Conservation (phyloP, 2,113 vertebrate species). For the Limnothrissa miodon region DNA sequence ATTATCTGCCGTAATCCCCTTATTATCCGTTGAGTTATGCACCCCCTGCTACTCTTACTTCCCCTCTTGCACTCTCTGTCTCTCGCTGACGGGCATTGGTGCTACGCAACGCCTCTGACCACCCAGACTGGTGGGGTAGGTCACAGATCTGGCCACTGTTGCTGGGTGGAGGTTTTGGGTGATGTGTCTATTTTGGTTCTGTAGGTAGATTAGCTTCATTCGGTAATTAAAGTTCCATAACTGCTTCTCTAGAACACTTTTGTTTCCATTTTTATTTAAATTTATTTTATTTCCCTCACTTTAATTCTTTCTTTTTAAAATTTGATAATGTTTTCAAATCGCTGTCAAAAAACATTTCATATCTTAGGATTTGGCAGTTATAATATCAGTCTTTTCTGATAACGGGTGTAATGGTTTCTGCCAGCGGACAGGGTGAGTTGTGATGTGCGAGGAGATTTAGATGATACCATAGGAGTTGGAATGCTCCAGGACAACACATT, state of each 20-base stretch:
- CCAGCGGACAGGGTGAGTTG: not conserved
- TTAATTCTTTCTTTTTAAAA: not conserved
- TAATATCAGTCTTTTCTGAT: not conserved
- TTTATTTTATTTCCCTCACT: no score
- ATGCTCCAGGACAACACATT: not conserved
- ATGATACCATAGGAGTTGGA: not conserved
- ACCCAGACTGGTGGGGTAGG: not conserved
- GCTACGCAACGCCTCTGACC: not conserved
- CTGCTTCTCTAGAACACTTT: not conserved
- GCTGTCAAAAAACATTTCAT: not conserved
- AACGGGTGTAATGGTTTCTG: not conserved
- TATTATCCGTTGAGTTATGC: conserved; percentile 52
- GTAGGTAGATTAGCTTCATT: conserved; percentile 73
- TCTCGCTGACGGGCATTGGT: not conserved
- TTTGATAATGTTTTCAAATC: not conserved
- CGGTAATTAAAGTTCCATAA: conserved; percentile 74
- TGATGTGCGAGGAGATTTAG: not conserved
- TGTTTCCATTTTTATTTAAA: not conserved
- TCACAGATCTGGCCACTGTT: not conserved
- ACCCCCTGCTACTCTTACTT: conserved; percentile 2
- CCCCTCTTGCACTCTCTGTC: not conserved
- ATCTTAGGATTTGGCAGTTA: not conserved
- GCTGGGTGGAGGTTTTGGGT: conserved; percentile 9
- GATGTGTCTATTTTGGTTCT: conserved; percentile 22
- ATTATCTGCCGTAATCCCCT: conserved; percentile 54